phyloP scores from a whole-genome alignment of 2,797 vertebrate species.

The Spinibarbus caldwelli region DNA sequence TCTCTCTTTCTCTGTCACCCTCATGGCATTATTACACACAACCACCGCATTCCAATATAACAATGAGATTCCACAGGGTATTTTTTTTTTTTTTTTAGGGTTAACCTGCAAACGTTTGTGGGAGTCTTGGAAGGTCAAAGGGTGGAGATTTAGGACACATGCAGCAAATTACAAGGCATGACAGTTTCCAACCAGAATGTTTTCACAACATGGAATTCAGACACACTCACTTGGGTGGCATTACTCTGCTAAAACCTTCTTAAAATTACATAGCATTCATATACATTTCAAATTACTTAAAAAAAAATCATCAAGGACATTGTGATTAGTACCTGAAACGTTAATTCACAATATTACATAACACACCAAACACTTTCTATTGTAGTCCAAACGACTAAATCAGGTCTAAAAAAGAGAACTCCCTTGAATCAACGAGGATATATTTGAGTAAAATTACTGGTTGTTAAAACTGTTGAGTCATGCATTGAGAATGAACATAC shows the following conservation, averaged over 20 bases:
- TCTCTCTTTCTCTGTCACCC: slow-evolving; percentile 32
- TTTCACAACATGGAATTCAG: background rate
- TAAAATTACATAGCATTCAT: background rate
- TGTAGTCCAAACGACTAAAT: background rate
- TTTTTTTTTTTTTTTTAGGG: too few species aligned
- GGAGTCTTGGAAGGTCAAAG: background rate
- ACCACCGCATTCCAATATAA: slow-evolving; percentile 46
- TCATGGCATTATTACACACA: background rate
- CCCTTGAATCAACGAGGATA: background rate
- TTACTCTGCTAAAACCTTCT: too few species aligned
- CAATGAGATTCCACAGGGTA: slow-evolving; percentile 29
- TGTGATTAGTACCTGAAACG: background rate
- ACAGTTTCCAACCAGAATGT: background rate
- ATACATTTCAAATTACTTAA: background rate
- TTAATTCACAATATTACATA: background rate
- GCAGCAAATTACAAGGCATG: background rate
- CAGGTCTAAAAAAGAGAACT: background rate
- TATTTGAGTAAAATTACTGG: background rate
- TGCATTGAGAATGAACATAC: slow-evolving; percentile 21
- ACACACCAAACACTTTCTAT: background rate
- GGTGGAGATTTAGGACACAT: background rate
- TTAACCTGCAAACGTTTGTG: background rate
- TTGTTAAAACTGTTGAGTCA: slow-evolving; percentile 44
- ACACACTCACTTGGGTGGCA: background rate
- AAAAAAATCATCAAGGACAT: background rate